Conservation (phyloP, 2,113 vertebrate species). For the Panurus biarmicus region DNA sequence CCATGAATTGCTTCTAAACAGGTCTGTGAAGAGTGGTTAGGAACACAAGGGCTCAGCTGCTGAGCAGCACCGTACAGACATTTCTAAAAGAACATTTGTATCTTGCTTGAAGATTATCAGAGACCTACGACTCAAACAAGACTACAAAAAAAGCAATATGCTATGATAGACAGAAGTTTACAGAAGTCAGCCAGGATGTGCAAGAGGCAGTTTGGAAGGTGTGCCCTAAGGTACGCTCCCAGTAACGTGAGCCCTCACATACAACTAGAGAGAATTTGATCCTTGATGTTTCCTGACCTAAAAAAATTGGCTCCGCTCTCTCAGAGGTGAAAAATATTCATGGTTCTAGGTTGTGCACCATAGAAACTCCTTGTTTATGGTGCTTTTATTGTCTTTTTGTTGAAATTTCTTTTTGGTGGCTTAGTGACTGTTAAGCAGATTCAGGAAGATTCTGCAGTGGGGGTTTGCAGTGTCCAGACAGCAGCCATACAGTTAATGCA, state of each 20-base stretch:
- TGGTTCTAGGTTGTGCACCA: background rate
- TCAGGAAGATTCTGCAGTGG: background rate
- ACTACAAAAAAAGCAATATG: background rate
- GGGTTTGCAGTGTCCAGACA: background rate
- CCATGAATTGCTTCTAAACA: background rate
- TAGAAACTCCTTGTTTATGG: background rate
- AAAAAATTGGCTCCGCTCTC: background rate
- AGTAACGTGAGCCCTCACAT: background rate
- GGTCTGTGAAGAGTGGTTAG: background rate
- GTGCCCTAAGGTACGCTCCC: background rate
- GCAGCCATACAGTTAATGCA: slow-evolving; percentile 14
- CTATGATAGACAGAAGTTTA: background rate
- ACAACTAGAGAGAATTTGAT: background rate
- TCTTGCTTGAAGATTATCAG: background rate
- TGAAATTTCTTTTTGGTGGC: background rate
- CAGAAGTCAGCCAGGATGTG: background rate
- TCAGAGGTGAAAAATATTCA: background rate
- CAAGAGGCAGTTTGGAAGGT: background rate
- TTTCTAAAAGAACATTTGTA: background rate
- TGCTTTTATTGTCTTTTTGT: background rate
- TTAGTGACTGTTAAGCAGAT: background rate
- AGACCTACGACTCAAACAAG: background rate
- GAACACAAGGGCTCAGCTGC: fast-evolving
- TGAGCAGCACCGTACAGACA: background rate
- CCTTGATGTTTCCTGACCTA: background rate